Percentiles rank a stretch among this genome's conserved stretches.
phyloP scores from a whole-genome alignment of 2,888 invertebrate species.

The Galerucella calmariensis region DNA sequence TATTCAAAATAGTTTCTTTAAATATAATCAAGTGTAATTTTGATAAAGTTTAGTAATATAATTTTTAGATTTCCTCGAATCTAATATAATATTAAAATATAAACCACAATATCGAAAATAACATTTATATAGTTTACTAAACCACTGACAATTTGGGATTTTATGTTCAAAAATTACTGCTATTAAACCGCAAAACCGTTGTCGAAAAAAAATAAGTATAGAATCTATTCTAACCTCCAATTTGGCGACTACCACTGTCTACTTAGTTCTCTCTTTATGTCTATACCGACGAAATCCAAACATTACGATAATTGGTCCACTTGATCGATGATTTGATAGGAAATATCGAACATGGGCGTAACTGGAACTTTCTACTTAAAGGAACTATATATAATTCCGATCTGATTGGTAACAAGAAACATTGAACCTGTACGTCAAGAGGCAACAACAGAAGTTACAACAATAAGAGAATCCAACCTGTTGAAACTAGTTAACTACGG shows the following conservation, averaged over 20 bases:
- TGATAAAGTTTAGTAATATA: not conserved
- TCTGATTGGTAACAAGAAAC: too few relatives aligned
- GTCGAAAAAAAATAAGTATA: slow-evolving; percentile 4
- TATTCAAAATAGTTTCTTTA: not conserved
- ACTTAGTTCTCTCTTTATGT: slow-evolving; percentile 27
- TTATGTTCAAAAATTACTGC: slow-evolving; percentile 18
- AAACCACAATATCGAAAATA: not conserved
- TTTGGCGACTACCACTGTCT: slow-evolving; percentile 20
- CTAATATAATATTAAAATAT: not conserved
- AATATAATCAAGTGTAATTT: not conserved
- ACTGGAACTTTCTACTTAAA: not conserved
- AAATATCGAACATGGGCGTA: not conserved
- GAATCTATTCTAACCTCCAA: slow-evolving; percentile 18
- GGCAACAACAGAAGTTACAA: too few relatives aligned
- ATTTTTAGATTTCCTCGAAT: not conserved
- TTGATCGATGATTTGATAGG: slow-evolving; percentile 21
- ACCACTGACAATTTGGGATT: slow-evolving; percentile 9
- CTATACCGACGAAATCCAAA: slow-evolving; percentile 33
- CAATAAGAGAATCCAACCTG: too few relatives aligned
- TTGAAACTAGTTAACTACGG: too few relatives aligned
- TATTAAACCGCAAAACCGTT: slow-evolving; percentile 11
- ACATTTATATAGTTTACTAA: slow-evolving; percentile 14
- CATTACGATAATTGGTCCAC: slow-evolving; percentile 33
- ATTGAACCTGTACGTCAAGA: too few relatives aligned
- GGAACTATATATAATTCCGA: not conserved